phyloP scores from a whole-genome alignment of 1,140 invertebrate genomes.

The Drosophila pandora region DNA sequence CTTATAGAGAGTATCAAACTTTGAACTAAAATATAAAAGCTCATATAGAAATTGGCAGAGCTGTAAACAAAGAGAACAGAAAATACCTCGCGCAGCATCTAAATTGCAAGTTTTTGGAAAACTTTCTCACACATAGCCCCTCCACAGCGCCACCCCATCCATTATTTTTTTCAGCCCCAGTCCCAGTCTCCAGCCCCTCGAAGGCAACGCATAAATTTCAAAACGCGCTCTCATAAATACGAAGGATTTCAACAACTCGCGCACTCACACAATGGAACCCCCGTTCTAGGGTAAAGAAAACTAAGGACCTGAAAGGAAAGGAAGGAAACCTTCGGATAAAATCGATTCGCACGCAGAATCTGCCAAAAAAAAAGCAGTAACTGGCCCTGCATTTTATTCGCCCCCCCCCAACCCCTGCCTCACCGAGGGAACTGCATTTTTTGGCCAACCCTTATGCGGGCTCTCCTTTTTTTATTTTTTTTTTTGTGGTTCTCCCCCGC shows the following conservation, averaged over 20 bases:
- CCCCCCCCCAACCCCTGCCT: neutral
- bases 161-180: too few species aligned
- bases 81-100: conserved; percentile 37
- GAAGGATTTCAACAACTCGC: conserved; percentile 35
- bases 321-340: conserved; percentile 43
- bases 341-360: conserved; percentile 56
- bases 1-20: neutral
- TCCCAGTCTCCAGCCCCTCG: neutral
- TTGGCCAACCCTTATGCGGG: conserved; percentile 44
- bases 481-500: conserved; percentile 28
- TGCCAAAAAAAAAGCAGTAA: neutral
- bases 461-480: conserved; percentile 8
- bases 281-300: neutral
- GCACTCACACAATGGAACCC: neutral
- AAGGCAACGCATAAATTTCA: conserved; percentile 33
- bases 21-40: neutral
- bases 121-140: conserved; percentile 34
- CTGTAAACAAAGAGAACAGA: conserved; percentile 25
- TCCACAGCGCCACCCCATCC: too few species aligned
- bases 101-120: conserved; percentile 48
- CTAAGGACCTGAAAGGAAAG: conserved; percentile 9
- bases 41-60: neutral
- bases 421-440: conserved; percentile 32
- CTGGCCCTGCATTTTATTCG: conserved; percentile 27
- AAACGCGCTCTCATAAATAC: conserved; percentile 53